A percentile compares a stretch with the other conserved stretches of the same genome.
Evolutionary conservation across 2,888 invertebrate species (phyloP).

Genomic region (Bhutanitis thaidina): DNA sequence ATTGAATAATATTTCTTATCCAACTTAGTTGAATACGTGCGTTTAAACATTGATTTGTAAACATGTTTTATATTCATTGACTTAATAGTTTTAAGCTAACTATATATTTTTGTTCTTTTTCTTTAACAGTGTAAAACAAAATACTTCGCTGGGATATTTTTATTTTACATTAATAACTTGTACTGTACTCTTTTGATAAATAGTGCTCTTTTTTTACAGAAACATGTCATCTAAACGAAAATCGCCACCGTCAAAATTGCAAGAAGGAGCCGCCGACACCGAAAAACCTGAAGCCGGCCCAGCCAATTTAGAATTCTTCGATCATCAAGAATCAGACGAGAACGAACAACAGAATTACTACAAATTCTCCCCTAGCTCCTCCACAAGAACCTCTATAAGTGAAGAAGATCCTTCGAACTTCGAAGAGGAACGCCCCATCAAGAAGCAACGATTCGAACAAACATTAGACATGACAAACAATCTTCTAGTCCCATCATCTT

Average conservation of each 20-base stretch:
- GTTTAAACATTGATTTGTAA: too few species aligned
- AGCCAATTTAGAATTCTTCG: constrained; percentile 67
- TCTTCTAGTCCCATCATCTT: constrained; percentile 75
- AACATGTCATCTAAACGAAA: constrained; percentile 98
- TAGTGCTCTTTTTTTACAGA: constrained; percentile 80
- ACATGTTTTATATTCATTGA: too few species aligned
- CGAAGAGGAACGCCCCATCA: constrained; percentile 81
- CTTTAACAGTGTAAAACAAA: too few species aligned
- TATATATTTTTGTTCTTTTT: too few species aligned
- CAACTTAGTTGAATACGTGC: too few species aligned
- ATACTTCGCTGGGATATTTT: too few species aligned
- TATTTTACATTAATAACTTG: too few species aligned
- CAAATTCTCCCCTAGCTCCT: constrained; percentile 72
- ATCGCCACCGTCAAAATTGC: constrained; percentile 96
- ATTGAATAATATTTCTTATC: too few species aligned
- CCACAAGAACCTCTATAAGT: constrained; percentile 70
- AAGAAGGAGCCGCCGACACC: constrained; percentile 83
- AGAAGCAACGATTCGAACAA: constrained; percentile 81
- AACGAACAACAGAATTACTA: constrained; percentile 63
- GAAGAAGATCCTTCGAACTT: constrained; percentile 81
- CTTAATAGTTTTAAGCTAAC: too few species aligned
- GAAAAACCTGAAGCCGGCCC: constrained; percentile 75
- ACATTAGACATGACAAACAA: constrained; percentile 82
- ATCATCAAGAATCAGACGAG: constrained; percentile 65
- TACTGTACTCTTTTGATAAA: too few species aligned